Base-by-base conservation (phyloP, 2,888 invertebrate genomes). In the Perizoma flavofasciatum region DNA sequence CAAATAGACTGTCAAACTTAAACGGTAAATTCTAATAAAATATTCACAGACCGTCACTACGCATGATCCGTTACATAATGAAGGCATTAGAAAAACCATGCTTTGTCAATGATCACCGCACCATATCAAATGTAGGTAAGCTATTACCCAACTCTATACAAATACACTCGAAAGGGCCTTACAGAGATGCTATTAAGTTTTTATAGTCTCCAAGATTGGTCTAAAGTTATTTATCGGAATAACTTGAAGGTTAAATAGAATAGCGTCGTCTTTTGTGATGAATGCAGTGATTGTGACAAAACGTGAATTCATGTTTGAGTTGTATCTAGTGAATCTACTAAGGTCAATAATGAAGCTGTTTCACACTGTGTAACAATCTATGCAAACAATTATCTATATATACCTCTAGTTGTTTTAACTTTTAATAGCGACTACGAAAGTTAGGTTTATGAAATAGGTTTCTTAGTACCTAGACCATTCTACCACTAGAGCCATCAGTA, bases 271-370 rank as follows among this genome's bases (percentile, higher is more conserved):
- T 68, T 61, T 63, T 59, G 49, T 61, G 65, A 65, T 56, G 55
- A 64, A 61, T 67, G 63, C 58, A 55, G 57, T 66, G 65, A 67
- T 70, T 70, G 61, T 61, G 39, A 49, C 48, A 33, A 49, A 49
- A 45, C 53, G 50, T 49, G 53, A 47, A 39, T 54, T 51, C 54
- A 55, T 41, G 61, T 50, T 59, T 55, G 51, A 55, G 49, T 37
- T 6, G 22, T 22, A 22, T 22, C 22, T 55, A 54, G 47, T 45
- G 10, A 41, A 48, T 44, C n/a, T 40, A 11, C 41, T 44, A 47
- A 41, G 50, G 50, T 11, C 48, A 39, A n/a, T n/a, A 44, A 41
- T 35, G 33, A 39, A 46, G 34, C 40, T 32, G 11, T 11, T 50
- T 37, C 7, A 6, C 7, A 6, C 5, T 37, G 37, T 7, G 7